These are phyloP conservation scores for Protaetia brevitarsis DNA, from an alignment of 1,140 invertebrate genomes.

Conservation along the genomic window DNA sequence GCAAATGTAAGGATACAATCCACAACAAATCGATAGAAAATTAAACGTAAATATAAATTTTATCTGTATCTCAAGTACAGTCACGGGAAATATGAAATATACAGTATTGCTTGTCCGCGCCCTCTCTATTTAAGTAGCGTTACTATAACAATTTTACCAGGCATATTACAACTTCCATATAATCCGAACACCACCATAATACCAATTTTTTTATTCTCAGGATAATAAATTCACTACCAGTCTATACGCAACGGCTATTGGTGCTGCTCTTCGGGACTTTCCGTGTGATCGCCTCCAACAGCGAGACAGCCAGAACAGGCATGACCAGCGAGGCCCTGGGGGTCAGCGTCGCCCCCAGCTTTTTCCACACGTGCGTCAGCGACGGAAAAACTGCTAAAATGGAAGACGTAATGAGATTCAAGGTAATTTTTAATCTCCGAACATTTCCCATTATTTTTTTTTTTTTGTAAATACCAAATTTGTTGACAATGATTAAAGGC, in stretches of 20 bases:
- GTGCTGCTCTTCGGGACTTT: conserved; percentile 97
- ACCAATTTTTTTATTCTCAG: conserved; percentile 59
- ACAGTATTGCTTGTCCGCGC: no score
- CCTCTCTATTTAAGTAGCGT: no score
- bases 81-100: no score
- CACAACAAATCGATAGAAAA: no score
- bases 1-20: no score
- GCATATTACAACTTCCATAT: no score
- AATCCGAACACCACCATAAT: no score
- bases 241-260: conserved; percentile 87
- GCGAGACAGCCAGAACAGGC: conserved; percentile 81
- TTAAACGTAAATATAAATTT: no score
- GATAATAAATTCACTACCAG: conserved; percentile 82
- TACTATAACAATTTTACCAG: no score
- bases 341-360: conserved; percentile 94
- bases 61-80: no score
- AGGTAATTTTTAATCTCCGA: no score
- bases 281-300: conserved; percentile 90
- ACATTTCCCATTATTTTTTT: conserved; percentile 24
- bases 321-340: conserved; percentile 97
- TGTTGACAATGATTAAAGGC: no score
- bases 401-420: conserved; percentile 92
- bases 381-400: conserved; percentile 91
- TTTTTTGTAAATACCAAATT: conserved; percentile 22
- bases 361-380: conserved; percentile 94